A percentile compares a stretch with the other conserved stretches of the same genome.
These are phyloP conservation scores for Morone chrysops DNA, from an alignment of 2,113 vertebrate species.

Conservation along the genomic window DNA sequence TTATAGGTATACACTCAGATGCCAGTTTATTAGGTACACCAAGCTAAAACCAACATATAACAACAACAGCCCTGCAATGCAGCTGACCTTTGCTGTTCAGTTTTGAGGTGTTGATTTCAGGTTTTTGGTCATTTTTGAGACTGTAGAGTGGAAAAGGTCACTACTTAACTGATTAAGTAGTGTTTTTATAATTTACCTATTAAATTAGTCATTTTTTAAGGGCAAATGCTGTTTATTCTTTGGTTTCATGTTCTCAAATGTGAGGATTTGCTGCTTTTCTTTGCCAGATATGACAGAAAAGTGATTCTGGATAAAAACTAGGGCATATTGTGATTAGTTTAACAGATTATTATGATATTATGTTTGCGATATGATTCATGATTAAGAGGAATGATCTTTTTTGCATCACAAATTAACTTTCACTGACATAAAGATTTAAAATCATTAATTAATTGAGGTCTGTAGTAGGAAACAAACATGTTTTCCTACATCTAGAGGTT, in stretches of 20 bases:
- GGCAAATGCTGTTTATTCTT: neutral
- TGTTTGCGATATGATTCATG: too few species aligned
- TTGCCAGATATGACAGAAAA: too few species aligned
- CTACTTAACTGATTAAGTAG: neutral
- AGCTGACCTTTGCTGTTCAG: neutral
- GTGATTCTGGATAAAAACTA: too few species aligned
- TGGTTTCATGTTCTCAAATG: neutral
- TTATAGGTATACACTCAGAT: neutral
- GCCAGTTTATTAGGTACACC: neutral
- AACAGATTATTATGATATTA: too few species aligned
- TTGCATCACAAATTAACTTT: too few species aligned
- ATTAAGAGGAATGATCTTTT: too few species aligned
- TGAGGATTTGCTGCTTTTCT: neutral
- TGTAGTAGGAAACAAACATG: too few species aligned
- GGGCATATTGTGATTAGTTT: too few species aligned
- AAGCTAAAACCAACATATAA: neutral
- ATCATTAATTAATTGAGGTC: too few species aligned
- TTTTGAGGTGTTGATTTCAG: neutral
- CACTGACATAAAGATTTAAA: too few species aligned
- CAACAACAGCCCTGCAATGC: neutral
- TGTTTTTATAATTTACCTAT: neutral
- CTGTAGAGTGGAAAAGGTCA: neutral
- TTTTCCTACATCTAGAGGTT: too few species aligned
- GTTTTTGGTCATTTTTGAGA: neutral
- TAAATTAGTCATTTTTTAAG: neutral